Conservation (phyloP, 1,140 invertebrate species). For the Heliothis subflexa region DNA sequence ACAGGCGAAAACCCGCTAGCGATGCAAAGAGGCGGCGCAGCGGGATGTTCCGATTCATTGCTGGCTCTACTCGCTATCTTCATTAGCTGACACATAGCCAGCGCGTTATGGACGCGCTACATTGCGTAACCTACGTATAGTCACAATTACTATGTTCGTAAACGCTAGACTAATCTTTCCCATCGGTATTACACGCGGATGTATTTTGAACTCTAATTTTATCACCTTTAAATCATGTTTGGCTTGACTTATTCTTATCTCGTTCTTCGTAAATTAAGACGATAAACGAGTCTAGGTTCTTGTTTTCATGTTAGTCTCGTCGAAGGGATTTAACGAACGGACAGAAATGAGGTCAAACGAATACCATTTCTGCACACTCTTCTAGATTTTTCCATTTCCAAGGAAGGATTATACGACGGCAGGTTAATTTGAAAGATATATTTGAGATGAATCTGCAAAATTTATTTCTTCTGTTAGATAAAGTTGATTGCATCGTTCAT, state of each 20-base stretch:
- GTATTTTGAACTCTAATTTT: not conserved
- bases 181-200: not conserved
- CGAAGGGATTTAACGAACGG: not conserved
- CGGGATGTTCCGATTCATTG: constrained; percentile 63
- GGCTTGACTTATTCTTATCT: not conserved
- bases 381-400: constrained; percentile 19
- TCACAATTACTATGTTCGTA: constrained; percentile 46
- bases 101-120: constrained; percentile 71
- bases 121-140: constrained; percentile 28
- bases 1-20: constrained; percentile 81
- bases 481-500: too few species aligned
- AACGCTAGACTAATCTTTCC: constrained; percentile 45
- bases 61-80: constrained; percentile 58
- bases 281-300: not conserved
- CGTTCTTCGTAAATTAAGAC: not conserved
- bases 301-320: not conserved
- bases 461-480: not conserved
- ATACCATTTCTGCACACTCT: constrained; percentile 15
- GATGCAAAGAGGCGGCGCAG: constrained; percentile 75
- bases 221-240: not conserved
- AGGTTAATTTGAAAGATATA: constrained; percentile 17
- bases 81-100: constrained; percentile 74
- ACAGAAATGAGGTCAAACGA: constrained; percentile 33
- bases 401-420: constrained; percentile 1
- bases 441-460: not conserved